Evolutionary conservation across 2,888 invertebrate species (phyloP), one percentile per base, ranked within the genome.

Genomic region (Ornithoptera alexandrae): DNA sequence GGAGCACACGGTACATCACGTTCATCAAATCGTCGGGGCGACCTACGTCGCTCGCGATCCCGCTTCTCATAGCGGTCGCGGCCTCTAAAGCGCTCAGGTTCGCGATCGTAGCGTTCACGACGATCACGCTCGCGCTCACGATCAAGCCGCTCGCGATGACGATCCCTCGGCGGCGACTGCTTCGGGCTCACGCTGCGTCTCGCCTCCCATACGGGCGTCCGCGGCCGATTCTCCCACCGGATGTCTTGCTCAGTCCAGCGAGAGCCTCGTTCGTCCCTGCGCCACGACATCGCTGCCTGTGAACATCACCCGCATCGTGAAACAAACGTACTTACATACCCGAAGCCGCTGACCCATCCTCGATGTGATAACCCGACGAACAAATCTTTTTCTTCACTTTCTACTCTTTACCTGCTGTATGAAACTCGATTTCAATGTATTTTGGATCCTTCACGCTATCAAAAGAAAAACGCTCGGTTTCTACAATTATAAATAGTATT

Each of bases 281-380:
- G 86, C 91, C 92, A 89, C 80, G 91, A 91, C 92, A 91, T 91
- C 78, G 79, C 80, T 68, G 83, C 88, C 92, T 91, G 92, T 79
- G 88, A 91, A 91, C 87, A 90, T 84, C 84, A 81, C 79, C 81
- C 81, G 77, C 74, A 80, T 71, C 74, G 84, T 90, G 82, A 88
- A 89, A 83, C 79, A 74, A 76, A 74, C 71, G 78, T 84, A 87
- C 85, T 86, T 81, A 85, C 86, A 79, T 78, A 81, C 78, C 81
- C 75, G 76, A 73, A 71, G 75, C 75, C 78, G 77, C 71, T 72
- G 73, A 69, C 72, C 76, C 75, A 71, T 73, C 75, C 72, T 74
- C 70, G 69, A 69, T 64, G 71, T 65, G 72, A 46, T 46, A 72
- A 30, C 64, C 57, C 68, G 71, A 53, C 62, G 71, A 61, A 67